Evolutionary conservation across 2,888 invertebrate species (phyloP), one percentile per base, ranked within the genome.

Genomic region (Punctoribates punctum): DNA sequence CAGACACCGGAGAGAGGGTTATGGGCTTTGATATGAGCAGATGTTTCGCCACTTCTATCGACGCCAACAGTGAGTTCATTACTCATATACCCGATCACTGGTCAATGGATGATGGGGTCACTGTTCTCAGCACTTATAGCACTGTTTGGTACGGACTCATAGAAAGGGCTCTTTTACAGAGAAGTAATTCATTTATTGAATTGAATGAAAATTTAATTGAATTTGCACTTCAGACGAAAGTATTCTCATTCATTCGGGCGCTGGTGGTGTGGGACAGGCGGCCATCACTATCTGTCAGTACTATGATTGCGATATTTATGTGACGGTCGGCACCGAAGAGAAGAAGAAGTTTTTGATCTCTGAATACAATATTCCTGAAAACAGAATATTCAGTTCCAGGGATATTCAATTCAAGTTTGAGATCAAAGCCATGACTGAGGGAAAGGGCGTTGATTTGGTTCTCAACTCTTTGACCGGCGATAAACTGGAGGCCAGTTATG

Each of bases 381-480:
- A 42, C 13, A 42, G 42, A 42, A 42, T 42, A 42, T 42, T 42
- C 42, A 42, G 13, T 42, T 42, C 42, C 13, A 8, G 42, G 11
- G 42, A 42, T 13, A 42, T 42, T 42, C 42, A 42, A 11, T 42
- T 42, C 11, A 42, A 42, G 13, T 42, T 13, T 13, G 13, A 42
- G 11, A 42, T 42, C 42, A 42, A 42, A 42, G 42, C 8, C 8
- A 8, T 13, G 11, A 42, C 42, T 42, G 42, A 42, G 13, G 54
- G 54, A 54, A 54, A 20, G 20, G 86, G 97, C 79, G 97, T 98
- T 17, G 94, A 99, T 84, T 86, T 97, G 42, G 92, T 98, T 38
- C 87, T 99, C 77, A 99, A 99, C 85, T 99, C 98, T 3, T 87
- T 99, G 79, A 91, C 97, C n/a, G 96, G 91, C 82, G 94, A 96